Conservation (phyloP, 2,888 invertebrate species). For the Andrena fulva region DNA sequence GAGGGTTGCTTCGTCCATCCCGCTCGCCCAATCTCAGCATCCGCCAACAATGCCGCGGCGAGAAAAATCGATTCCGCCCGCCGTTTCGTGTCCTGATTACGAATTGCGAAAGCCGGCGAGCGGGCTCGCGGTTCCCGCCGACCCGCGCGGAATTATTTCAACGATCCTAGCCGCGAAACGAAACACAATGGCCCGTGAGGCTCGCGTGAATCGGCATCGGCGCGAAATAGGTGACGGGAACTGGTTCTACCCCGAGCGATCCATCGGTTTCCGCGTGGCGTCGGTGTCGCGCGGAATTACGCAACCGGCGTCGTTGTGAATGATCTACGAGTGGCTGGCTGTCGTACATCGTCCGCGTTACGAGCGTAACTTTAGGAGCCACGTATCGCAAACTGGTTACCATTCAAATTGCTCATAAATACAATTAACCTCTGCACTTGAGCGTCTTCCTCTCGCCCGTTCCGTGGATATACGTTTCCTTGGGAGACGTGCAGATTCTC, state of each 20-base stretch:
- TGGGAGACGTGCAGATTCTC: not conserved
- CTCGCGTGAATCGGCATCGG: conserved; percentile 33
- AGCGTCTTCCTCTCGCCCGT: not conserved
- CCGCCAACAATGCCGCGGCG: not conserved
- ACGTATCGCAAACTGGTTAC: conserved; percentile 24
- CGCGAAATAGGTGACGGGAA: conserved; percentile 35
- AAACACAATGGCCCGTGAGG: conserved; percentile 9
- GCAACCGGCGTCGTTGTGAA: conserved; percentile 55
- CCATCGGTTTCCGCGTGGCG: conserved; percentile 57
- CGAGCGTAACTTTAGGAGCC: not conserved
- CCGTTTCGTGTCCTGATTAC: conserved; percentile 4
- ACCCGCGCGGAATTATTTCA: conserved; percentile 28
- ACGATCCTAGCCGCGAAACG: conserved; percentile 9
- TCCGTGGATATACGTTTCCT: not conserved
- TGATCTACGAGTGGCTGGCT: conserved; percentile 51
- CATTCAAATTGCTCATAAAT: conserved; percentile 7
- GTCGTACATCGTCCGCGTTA: conserved; percentile 27
- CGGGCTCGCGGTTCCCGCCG: not conserved
- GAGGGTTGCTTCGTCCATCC: not conserved
- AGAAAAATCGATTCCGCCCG: not conserved
- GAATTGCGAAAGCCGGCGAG: conserved; percentile 13
- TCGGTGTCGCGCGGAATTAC: conserved; percentile 53
- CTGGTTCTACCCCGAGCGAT: conserved; percentile 49
- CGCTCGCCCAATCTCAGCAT: not conserved
- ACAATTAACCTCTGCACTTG: conserved; percentile 12